phyloP scores from a whole-genome alignment of 2,797 vertebrate genomes.

The Falco berigora region DNA sequence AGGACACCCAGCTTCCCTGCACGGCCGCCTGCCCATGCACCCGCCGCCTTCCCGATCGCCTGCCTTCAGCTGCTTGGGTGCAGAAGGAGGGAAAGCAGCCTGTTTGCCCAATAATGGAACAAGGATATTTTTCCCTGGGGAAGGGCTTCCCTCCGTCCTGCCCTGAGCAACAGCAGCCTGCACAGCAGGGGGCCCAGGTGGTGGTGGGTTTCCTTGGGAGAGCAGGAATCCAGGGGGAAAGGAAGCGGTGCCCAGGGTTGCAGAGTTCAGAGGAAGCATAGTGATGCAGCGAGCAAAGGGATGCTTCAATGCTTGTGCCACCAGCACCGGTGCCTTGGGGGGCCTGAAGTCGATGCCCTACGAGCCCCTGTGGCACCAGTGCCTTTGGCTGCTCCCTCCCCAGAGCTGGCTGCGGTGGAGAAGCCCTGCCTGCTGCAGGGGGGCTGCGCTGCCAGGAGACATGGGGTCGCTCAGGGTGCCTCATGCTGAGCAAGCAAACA shows the following conservation, averaged over 20 bases:
- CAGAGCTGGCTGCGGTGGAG: rapidly evolving
- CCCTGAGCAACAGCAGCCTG: background rate
- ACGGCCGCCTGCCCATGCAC: background rate
- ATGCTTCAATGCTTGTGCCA: background rate
- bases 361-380: rapidly evolving
- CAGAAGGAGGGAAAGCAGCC: background rate
- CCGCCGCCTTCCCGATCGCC: rapidly evolving
- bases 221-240: background rate
- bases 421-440: background rate
- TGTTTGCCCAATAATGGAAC: background rate
- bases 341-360: background rate
- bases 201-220: background rate
- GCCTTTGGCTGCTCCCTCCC: background rate
- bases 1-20: background rate
- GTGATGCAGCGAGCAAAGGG: rapidly evolving
- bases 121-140: background rate
- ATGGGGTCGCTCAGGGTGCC: background rate
- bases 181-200: background rate
- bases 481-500: background rate
- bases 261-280: background rate
- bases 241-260: rapidly evolving
- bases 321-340: background rate
- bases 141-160: background rate
- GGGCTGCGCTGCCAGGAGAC: background rate
- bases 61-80: background rate